Conservation (phyloP, 2,113 vertebrate genomes). For the Gallinago jamesoni region DNA sequence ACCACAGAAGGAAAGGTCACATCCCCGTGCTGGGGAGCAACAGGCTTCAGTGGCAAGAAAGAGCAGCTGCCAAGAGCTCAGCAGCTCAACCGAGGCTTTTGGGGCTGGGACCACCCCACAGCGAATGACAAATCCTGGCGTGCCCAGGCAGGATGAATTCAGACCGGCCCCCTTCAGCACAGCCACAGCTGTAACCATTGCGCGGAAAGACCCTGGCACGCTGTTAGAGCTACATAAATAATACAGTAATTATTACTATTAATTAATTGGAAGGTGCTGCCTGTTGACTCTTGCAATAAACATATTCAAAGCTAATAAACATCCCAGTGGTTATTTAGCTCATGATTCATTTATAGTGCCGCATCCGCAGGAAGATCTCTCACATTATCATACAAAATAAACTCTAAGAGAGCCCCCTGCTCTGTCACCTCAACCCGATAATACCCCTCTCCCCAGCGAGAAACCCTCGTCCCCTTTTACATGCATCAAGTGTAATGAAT, state of each 20-base stretch:
- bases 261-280: conserved; percentile 69
- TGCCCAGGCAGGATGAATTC: neutral
- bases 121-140: neutral
- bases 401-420: neutral
- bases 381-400: neutral
- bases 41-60: neutral
- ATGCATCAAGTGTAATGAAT: neutral
- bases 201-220: neutral
- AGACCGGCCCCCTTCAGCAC: neutral
- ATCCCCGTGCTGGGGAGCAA: neutral
- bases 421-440: neutral
- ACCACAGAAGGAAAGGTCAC: neutral
- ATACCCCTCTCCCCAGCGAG: neutral
- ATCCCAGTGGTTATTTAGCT: conserved; percentile 55
- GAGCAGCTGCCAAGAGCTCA: neutral
- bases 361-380: neutral
- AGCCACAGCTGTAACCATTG: neutral
- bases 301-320: conserved; percentile 50
- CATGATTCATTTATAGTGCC: conserved; percentile 38
- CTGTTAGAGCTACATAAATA: conserved; percentile 51
- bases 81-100: neutral
- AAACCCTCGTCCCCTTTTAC: neutral
- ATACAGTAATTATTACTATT: conserved; percentile 65
- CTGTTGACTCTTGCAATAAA: conserved; percentile 60
- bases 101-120: neutral